These are phyloP conservation scores for Meloidogyne exigua DNA, from an alignment of 1,140 invertebrate genomes.

Conservation along the genomic window DNA sequence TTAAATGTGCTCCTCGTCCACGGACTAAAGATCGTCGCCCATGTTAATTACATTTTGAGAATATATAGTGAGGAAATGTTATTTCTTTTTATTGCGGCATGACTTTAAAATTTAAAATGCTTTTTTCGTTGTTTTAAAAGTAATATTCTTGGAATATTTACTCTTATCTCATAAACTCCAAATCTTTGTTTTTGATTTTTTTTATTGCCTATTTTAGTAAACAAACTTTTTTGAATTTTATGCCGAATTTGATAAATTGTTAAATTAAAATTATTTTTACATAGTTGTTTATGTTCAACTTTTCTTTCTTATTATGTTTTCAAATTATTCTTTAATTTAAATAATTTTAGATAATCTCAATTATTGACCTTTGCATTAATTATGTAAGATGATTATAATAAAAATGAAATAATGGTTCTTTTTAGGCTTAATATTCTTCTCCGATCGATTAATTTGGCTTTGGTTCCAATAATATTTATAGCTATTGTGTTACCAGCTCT, in stretches of 20 bases:
- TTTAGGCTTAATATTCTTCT: slow-evolving; percentile 11
- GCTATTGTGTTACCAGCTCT: slow-evolving; percentile 51
- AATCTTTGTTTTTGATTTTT: not conserved
- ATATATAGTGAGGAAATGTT: not conserved
- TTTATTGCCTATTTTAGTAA: not conserved
- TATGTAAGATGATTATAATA: not conserved
- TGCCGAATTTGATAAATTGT: not conserved
- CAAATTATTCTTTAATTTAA: not conserved
- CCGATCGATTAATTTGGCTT: slow-evolving; percentile 14
- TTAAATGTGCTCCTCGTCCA: slow-evolving; percentile 87
- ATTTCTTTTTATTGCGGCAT: not conserved
- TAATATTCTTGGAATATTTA: not conserved
- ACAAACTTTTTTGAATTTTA: not conserved
- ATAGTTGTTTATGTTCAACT: not conserved
- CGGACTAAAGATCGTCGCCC: slow-evolving; percentile 76
- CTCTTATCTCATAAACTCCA: not conserved
- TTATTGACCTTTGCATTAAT: not conserved
- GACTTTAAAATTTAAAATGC: not conserved
- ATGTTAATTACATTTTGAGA: slow-evolving; percentile 43
- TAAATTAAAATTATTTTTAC: not conserved
- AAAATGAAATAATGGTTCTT: not conserved
- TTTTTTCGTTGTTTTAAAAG: not conserved
- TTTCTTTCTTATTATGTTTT: not conserved
- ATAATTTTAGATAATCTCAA: not conserved
- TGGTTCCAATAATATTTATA: slow-evolving; percentile 47